Base-by-base conservation (phyloP, 2,797 vertebrate species). In the Dendrocincla fuliginosa region DNA sequence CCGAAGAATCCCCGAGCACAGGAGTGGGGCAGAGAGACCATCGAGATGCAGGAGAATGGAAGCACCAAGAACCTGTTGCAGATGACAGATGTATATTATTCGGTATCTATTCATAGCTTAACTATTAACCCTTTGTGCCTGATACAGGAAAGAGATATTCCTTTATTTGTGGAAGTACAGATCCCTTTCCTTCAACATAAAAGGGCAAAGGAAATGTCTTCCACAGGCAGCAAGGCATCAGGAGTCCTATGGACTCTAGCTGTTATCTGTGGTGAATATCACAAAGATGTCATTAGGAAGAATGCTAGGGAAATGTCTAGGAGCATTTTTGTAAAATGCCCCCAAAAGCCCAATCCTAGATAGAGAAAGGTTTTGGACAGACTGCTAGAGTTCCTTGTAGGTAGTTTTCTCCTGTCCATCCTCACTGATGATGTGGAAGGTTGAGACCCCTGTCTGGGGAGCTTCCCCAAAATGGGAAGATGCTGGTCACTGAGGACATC, bases 31-130 rank as follows among this genome's bases (percentile, higher is more conserved):
- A 97, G 99, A 87, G 99, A 99, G 97, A 99, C 99, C 86, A 99
- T 99, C 12, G 99, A 99, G 97, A 99, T 99, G 99, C 99, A 99
- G 60, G 99, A 99, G 97, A 99, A 99, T 1, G 99, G 99, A 94
- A 99, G 99, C 98, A 99, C 99, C 92, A 99, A 99, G 97, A 99
- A 99, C 97, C 98, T 99, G 65, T 98, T 99, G 82, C 99, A 99
- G 98, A 99, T 99, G 99, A 99, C 99, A 0, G 99, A 99, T 92
- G 99, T 99, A 64, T 99, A 99, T 97, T 99, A 99, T 93, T 99
- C 99, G 92, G 99, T 99, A 98, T 46, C 97, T 98, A 94, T 89
- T 44, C 33, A 28, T 16, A 55, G 25, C 39, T 82, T 76, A 18
- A 37, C 20, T 82, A 37, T 71, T 53, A 82, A 75, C 17, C 16